phyloP scores from a whole-genome alignment of 2,888 invertebrate species.

The Agrotis exclamationis region DNA sequence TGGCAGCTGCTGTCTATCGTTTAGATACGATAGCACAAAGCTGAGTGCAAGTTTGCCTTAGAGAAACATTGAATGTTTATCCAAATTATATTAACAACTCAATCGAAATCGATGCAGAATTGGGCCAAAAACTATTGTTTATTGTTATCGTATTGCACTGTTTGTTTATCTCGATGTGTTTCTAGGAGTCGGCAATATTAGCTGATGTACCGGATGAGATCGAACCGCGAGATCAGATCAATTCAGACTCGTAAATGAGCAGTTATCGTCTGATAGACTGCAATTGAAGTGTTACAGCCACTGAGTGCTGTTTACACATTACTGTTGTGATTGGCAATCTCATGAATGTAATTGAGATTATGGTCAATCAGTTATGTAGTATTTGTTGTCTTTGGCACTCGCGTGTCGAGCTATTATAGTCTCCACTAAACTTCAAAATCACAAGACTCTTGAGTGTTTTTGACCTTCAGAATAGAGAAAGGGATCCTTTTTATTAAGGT shows the following conservation, averaged over 20 bases:
- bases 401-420: background rate
- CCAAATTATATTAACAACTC: conserved; percentile 19
- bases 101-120: conserved; percentile 4
- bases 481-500: background rate
- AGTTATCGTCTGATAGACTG: conserved; percentile 14
- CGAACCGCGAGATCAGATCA: conserved; percentile 24
- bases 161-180: conserved; percentile 32
- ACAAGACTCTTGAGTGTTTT: background rate
- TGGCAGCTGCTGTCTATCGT: no score
- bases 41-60: no score
- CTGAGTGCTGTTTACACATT: conserved; percentile 6
- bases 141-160: conserved; percentile 18
- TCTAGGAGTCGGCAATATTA: conserved; percentile 13
- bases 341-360: background rate
- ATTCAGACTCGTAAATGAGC: conserved; percentile 34
- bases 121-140: conserved; percentile 28
- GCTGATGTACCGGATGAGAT: conserved; percentile 15
- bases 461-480: background rate
- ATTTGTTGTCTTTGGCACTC: background rate
- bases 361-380: no score
- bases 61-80: background rate
- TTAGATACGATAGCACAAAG: no score
- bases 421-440: background rate
- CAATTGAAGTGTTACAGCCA: conserved; percentile 7
- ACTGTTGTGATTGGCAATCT: conserved; percentile 29